Percentiles rank a stretch among this genome's conserved stretches.
These are phyloP conservation scores for Rhineura floridana DNA, from an alignment of 2,113 vertebrate species.

Conservation along the genomic window DNA sequence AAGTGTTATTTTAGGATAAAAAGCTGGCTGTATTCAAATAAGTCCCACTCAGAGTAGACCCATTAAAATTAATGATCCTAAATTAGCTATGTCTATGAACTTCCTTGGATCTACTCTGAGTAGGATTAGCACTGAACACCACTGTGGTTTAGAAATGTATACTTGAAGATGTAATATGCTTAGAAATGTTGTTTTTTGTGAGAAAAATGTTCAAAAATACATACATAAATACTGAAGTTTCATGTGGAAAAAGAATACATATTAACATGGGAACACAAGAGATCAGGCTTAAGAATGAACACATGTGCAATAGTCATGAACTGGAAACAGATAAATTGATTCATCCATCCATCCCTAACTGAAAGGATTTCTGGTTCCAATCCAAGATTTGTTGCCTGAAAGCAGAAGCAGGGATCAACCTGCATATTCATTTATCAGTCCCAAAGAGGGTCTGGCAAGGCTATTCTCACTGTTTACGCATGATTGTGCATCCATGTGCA, in stretches of 20 bases:
- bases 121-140: no score
- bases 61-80: no score
- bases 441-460: background rate
- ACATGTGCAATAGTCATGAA: no score
- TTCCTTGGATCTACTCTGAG: no score
- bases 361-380: background rate
- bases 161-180: background rate
- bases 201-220: background rate
- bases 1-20: background rate
- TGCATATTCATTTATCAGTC: background rate
- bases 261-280: no score
- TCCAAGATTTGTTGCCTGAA: background rate
- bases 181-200: background rate
- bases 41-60: no score
- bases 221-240: no score
- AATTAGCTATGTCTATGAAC: no score
- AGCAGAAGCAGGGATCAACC: background rate
- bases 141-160: background rate
- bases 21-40: no score
- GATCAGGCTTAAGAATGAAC: no score
- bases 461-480: background rate
- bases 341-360: background rate
- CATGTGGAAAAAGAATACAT: no score
- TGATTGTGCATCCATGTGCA: background rate
- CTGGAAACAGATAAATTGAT: no score